Percentiles rank a stretch among this genome's conserved stretches.
phyloP scores from a whole-genome alignment of 2,888 invertebrate genomes.

The Tetropium fuscum region DNA sequence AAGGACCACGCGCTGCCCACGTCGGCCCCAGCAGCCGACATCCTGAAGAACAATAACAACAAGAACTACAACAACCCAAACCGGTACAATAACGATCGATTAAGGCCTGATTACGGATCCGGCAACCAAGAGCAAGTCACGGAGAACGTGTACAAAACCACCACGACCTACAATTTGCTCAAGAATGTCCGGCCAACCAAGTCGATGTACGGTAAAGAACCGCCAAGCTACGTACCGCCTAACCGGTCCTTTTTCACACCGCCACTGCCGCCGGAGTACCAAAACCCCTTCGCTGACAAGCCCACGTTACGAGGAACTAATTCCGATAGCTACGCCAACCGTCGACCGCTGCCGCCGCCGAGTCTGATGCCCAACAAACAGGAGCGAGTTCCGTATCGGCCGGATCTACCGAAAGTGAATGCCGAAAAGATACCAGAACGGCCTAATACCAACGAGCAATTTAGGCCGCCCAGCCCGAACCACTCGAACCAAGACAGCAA shows the following conservation, averaged over 20 bases:
- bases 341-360: slow-evolving; percentile 86
- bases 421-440: slow-evolving; percentile 55
- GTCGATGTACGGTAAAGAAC: slow-evolving; percentile 74
- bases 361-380: slow-evolving; percentile 81
- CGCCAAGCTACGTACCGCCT: slow-evolving; percentile 87
- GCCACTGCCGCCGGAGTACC: slow-evolving; percentile 85
- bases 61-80: slow-evolving; percentile 81
- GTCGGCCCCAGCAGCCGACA: slow-evolving; percentile 82
- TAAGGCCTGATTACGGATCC: slow-evolving; percentile 58
- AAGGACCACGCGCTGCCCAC: slow-evolving; percentile 81
- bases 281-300: slow-evolving; percentile 90
- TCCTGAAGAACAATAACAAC: slow-evolving; percentile 81
- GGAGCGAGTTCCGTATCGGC: slow-evolving; percentile 86
- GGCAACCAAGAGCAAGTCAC: slow-evolving; percentile 56
- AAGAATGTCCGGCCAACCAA: slow-evolving; percentile 73
- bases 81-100: slow-evolving; percentile 67
- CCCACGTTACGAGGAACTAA: slow-evolving; percentile 80
- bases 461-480: slow-evolving; percentile 32
- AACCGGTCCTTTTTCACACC: slow-evolving; percentile 82
- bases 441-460: slow-evolving; percentile 37
- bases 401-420: slow-evolving; percentile 69
- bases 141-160: slow-evolving; percentile 61
- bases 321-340: slow-evolving; percentile 75
- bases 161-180: slow-evolving; percentile 69
- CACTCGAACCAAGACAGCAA: slow-evolving; percentile 42